Conservation (phyloP, 1,140 invertebrate species). For the Nasonia longicornis region DNA sequence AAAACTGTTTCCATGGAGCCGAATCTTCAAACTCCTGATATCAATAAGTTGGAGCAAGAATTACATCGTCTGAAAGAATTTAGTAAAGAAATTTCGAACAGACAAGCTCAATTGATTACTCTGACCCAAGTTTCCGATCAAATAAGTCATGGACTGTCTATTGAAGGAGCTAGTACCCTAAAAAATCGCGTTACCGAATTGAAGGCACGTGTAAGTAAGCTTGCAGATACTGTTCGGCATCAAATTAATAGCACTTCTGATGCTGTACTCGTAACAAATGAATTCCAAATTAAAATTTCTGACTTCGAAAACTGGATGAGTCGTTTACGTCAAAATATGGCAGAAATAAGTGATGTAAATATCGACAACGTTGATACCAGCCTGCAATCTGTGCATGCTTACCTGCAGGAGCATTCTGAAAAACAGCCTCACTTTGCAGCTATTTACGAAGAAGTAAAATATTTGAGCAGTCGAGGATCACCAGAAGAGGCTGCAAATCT, state of each 20-base stretch:
- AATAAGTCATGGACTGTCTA: constrained; percentile 79
- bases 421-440: constrained; percentile 79
- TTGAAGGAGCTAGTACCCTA: constrained; percentile 79
- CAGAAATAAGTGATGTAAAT: constrained; percentile 83
- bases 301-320: constrained; percentile 89
- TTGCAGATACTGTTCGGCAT: constrained; percentile 79
- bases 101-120: constrained; percentile 83
- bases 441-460: constrained; percentile 86
- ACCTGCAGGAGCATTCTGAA: constrained; percentile 85
- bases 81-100: constrained; percentile 84
- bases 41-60: constrained; percentile 80
- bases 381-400: constrained; percentile 82
- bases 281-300: constrained; percentile 84
- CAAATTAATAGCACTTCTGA: constrained; percentile 85
- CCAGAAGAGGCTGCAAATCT: constrained; percentile 80
- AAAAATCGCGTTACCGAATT: constrained; percentile 80
- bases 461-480: constrained; percentile 76
- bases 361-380: constrained; percentile 83
- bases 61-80: constrained; percentile 80
- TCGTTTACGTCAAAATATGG: constrained; percentile 78
- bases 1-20: constrained; percentile 70
- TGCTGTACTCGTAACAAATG: constrained; percentile 82
- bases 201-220: constrained; percentile 77
- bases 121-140: constrained; percentile 84
- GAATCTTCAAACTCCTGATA: constrained; percentile 75